phyloP scores from a whole-genome alignment of 2,797 vertebrate genomes.

The Varecia variegata region DNA sequence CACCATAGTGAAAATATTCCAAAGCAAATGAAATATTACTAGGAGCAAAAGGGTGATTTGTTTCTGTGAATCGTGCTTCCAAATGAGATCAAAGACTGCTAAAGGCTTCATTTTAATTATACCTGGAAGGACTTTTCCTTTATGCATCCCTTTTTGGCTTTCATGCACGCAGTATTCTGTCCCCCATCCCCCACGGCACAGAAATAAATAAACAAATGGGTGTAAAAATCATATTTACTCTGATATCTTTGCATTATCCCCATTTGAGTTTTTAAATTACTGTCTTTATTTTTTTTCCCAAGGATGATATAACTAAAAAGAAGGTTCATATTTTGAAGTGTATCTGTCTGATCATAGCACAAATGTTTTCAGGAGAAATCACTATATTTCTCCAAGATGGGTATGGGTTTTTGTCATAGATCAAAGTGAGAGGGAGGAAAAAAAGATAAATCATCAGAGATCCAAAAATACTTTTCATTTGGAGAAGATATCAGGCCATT shows the following conservation, averaged over 20 bases:
- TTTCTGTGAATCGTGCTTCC: constrained; percentile 77
- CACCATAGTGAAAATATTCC: constrained; percentile 82
- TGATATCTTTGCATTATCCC: constrained; percentile 69
- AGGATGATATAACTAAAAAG: constrained; percentile 72
- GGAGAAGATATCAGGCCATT: constrained; percentile 88
- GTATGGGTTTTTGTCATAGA: constrained; percentile 85
- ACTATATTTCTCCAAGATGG: constrained; percentile 90
- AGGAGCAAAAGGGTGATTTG: constrained; percentile 83
- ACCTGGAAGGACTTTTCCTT: constrained; percentile 75
- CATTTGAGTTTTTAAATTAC: constrained; percentile 68
- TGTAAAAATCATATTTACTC: constrained; percentile 53
- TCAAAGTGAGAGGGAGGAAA: constrained; percentile 83
- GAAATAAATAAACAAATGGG: constrained; percentile 63
- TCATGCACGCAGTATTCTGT: not conserved
- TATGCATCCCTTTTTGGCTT: not conserved
- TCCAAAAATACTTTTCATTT: constrained; percentile 93
- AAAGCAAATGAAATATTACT: constrained; percentile 85
- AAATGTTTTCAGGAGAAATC: constrained; percentile 93
- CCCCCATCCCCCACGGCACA: not conserved
- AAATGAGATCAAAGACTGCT: constrained; percentile 79
- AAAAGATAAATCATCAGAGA: constrained; percentile 87
- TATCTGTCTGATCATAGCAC: constrained; percentile 82
- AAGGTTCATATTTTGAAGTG: constrained; percentile 77
- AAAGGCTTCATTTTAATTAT: constrained; percentile 80
- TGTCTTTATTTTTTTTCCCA: constrained; percentile 69